phyloP scores from a whole-genome alignment of 2,888 invertebrate species.

The Heterodera filipjevi region DNA sequence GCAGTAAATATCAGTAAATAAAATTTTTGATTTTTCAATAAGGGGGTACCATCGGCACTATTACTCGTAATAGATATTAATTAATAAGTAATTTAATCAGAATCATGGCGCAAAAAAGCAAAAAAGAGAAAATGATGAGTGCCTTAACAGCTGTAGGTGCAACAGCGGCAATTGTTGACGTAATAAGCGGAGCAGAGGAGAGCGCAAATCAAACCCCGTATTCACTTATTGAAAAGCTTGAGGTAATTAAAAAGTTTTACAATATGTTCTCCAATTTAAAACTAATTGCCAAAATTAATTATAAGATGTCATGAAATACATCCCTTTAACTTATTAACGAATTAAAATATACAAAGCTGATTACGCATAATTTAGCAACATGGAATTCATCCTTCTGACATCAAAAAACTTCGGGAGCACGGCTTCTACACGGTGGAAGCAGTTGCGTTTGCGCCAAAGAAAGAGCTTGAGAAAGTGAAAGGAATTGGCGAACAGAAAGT shows the following conservation, averaged over 20 bases:
- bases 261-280: no score
- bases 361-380: constrained; percentile 52
- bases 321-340: no score
- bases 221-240: constrained; percentile 49
- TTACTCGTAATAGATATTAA: no score
- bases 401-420: constrained; percentile 88
- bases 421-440: constrained; percentile 94
- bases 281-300: no score
- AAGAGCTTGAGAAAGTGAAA: constrained; percentile 75
- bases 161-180: constrained; percentile 24
- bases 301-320: no score
- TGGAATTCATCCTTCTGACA: constrained; percentile 71
- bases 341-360: no score
- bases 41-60: no score
- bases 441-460: constrained; percentile 91
- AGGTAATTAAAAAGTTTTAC: no score
- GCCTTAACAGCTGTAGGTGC: constrained; percentile 18
- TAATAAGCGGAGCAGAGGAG: constrained; percentile 2
- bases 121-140: constrained; percentile 17
- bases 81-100: not conserved
- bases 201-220: constrained; percentile 31
- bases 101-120: constrained; percentile 19
- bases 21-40: no score
- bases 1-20: no score
- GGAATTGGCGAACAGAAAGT: constrained; percentile 97